Conservation (phyloP, 2,797 vertebrate species). For the Enoplosus armatus region DNA sequence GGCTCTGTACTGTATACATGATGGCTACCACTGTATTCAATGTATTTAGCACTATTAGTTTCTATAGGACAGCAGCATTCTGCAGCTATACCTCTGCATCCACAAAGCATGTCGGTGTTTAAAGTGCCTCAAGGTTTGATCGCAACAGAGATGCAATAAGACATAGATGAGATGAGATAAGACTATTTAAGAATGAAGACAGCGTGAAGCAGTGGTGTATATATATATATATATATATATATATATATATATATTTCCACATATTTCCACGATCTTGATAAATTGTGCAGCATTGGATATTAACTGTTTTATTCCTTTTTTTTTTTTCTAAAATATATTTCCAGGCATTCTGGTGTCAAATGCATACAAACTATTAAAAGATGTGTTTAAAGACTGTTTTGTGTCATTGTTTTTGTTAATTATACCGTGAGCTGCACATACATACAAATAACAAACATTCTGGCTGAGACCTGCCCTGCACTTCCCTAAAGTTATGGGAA, state of each 20-base stretch:
- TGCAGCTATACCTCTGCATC: slow-evolving; percentile 54
- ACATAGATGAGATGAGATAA: slow-evolving; percentile 39
- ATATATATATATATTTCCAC: no score
- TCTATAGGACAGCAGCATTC: slow-evolving; percentile 26
- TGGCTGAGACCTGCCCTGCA: neutral
- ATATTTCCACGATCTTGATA: slow-evolving; percentile 59
- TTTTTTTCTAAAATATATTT: slow-evolving; percentile 74
- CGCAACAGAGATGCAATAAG: slow-evolving; percentile 59
- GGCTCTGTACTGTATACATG: slow-evolving; percentile 2
- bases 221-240: slow-evolving; percentile 78
- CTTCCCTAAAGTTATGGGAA: neutral
- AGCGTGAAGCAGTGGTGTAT: slow-evolving; percentile 60
- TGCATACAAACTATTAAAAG: slow-evolving; percentile 78
- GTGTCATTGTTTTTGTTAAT: slow-evolving; percentile 7
- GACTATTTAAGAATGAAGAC: slow-evolving; percentile 74
- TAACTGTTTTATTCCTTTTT: slow-evolving; percentile 64
- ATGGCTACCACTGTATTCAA: slow-evolving; percentile 40
- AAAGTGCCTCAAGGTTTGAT: slow-evolving; percentile 82
- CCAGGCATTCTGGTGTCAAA: slow-evolving; percentile 72
- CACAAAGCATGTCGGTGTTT: slow-evolving; percentile 68
- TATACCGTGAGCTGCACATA: neutral
- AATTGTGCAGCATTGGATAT: slow-evolving; percentile 73
- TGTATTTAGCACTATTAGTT: slow-evolving; percentile 38
- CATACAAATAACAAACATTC: neutral
- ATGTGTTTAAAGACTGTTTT: slow-evolving; percentile 47